phyloP scores from a whole-genome alignment of 2,888 invertebrate genomes.

The Gymnosoma rotundatum region DNA sequence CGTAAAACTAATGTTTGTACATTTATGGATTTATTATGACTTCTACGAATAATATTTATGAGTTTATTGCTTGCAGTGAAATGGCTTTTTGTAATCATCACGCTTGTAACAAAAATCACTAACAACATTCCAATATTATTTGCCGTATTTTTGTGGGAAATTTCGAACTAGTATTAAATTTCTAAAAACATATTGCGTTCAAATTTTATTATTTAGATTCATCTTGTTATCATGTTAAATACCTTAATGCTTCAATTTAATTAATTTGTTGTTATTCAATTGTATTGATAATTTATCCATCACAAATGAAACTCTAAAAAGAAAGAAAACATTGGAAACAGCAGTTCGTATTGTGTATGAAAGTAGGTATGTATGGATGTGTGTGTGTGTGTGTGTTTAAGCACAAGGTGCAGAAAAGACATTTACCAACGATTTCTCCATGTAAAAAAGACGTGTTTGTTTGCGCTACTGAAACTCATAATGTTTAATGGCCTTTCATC shows the following conservation, averaged over 20 bases:
- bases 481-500: constrained; percentile 58
- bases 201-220: neutral
- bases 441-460: constrained; percentile 8
- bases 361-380: no score
- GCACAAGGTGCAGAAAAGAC: constrained; percentile 2
- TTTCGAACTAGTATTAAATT: constrained; percentile 3
- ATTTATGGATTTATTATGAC: no score
- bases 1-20: no score
- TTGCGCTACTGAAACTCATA: constrained; percentile 29
- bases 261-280: constrained; percentile 21
- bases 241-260: constrained; percentile 46
- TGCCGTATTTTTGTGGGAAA: neutral
- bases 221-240: neutral
- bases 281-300: constrained; percentile 26
- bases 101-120: neutral
- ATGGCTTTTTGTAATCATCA: neutral
- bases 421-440: constrained; percentile 55
- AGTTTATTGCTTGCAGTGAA: neutral
- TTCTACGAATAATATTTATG: no score
- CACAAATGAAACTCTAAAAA: constrained; percentile 13
- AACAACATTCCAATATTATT: constrained; percentile 15
- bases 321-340: constrained; percentile 10
- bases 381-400: no score
- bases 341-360: constrained; percentile 7
- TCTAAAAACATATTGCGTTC: neutral